A percentile compares a stretch with the other conserved stretches of the same genome.
phyloP scores from a whole-genome alignment of 2,113 vertebrate genomes.

The Verasper variegatus region DNA sequence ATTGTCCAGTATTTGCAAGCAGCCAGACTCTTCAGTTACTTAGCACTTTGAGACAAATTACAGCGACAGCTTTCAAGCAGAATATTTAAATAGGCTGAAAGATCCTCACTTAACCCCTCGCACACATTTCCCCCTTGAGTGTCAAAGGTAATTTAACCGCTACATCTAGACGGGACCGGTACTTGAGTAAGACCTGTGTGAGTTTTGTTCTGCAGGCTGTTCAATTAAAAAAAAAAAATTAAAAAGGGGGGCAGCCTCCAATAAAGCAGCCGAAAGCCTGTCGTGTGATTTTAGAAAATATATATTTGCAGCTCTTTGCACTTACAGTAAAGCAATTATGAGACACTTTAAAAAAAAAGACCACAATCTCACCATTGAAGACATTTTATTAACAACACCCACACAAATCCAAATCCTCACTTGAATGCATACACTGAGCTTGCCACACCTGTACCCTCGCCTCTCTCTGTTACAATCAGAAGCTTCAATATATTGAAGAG shows the following conservation, averaged over 20 bases:
- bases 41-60: constrained; percentile 35
- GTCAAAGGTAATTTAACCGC: constrained; percentile 57
- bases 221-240: constrained; percentile 25
- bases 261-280: constrained; percentile 44
- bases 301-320: constrained; percentile 70
- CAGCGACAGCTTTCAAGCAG: not conserved
- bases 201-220: constrained; percentile 42
- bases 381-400: constrained; percentile 52
- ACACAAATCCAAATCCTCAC: constrained; percentile 1
- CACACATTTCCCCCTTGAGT: constrained; percentile 20
- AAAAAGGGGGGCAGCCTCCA: constrained; percentile 12
- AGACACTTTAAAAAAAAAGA: constrained; percentile 67
- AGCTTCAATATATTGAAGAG: constrained; percentile 57
- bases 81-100: constrained; percentile 15
- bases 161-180: constrained; percentile 63
- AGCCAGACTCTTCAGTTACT: constrained; percentile 3
- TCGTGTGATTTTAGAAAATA: constrained; percentile 16
- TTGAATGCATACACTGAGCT: constrained; percentile 34
- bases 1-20: not conserved
- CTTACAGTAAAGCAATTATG: constrained; percentile 51
- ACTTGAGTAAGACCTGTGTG: constrained; percentile 18
- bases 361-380: constrained; percentile 47
- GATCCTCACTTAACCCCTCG: constrained; percentile 6
- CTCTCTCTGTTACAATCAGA: constrained; percentile 74
- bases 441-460: constrained; percentile 31